Base-by-base conservation (phyloP, 2,888 invertebrate genomes). In the Coenonympha arcania region DNA sequence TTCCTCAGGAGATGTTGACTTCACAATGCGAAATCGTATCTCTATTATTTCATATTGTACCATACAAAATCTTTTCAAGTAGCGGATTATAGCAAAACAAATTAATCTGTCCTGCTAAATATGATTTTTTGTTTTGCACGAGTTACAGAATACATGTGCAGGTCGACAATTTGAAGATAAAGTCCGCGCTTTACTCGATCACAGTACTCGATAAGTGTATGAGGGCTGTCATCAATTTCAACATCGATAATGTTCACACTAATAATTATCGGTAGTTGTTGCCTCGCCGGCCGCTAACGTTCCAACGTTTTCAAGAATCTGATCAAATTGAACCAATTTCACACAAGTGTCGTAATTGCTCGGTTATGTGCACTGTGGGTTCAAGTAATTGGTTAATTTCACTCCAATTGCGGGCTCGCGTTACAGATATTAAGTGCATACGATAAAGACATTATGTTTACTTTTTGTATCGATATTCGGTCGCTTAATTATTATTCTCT, bases 201-300 rank as follows among this genome's bases (percentile, higher is more conserved):
- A 34, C 4, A 34, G 44, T 44, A 44, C 44, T 24, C 24, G 33
- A 34, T 44, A 44, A 44, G 44, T n/a, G n/a, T 44, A 34, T 24
- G 24, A 34, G 33, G 6, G 33, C 24, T 22, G 31, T 47, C 39
- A 34, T 43, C 48, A 47, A 50, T 45, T 49, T 72, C 66, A 58
- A 56, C 62, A 60, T 60, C 60, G 61, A 62, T 61, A 66, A 68
- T 66, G 66, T 76, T 76, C 74, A 74, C 76, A 76, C 78, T 68
- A 66, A 64, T 51, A 54, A 54, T 51, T 42, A 47, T 47, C 51
- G 51, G 48, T 51, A 55, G 45, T 54, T 53, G n/a, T n/a, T n/a
- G n/a, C n/a, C n/a, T n/a, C n/a, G n/a, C n/a, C n/a, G 51, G 50
- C 34, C 42, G 49, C 40, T 22, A 43, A 49, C 40, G 42, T 54